Evolutionary conservation across 2,888 invertebrate genomes (phyloP).

Genomic region (Operophtera brumata): DNA sequence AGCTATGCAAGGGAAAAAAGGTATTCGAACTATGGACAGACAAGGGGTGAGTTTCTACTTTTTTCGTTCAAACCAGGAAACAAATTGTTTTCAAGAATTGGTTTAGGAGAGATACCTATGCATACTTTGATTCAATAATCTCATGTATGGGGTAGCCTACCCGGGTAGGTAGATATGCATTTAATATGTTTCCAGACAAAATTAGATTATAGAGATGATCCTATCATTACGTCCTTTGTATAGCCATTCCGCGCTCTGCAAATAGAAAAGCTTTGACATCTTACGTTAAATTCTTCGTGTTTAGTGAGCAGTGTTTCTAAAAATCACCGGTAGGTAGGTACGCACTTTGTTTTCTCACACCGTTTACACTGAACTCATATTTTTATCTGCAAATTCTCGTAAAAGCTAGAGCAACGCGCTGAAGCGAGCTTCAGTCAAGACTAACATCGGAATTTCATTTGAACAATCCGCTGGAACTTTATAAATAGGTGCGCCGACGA

Average conservation of each 20-base stretch:
- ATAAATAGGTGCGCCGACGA: constrained; percentile 72
- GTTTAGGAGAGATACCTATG: not conserved
- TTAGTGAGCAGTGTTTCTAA: constrained; percentile 43
- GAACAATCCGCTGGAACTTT: constrained; percentile 78
- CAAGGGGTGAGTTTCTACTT: not conserved
- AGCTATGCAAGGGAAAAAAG: too few species aligned
- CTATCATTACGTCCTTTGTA: constrained; percentile 19
- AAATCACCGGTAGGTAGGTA: constrained; percentile 49
- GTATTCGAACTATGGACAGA: too few species aligned
- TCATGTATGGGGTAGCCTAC: not conserved
- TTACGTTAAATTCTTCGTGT: constrained; percentile 45
- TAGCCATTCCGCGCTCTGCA: constrained; percentile 30
- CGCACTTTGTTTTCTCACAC: constrained; percentile 57
- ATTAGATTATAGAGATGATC: constrained; percentile 15
- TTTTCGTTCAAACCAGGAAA: not conserved
- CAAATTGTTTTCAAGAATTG: not conserved
- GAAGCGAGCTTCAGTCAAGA: constrained; percentile 56
- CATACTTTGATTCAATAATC: not conserved
- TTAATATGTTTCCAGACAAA: not conserved
- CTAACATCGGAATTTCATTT: constrained; percentile 70
- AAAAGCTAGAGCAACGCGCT: constrained; percentile 10
- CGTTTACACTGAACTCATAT: constrained; percentile 52
- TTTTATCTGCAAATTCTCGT: constrained; percentile 30
- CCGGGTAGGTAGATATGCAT: not conserved
- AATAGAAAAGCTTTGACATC: constrained; percentile 40